Evolutionary conservation across 2,797 vertebrate genomes (phyloP).

Genomic region (Dipus sagitta): DNA sequence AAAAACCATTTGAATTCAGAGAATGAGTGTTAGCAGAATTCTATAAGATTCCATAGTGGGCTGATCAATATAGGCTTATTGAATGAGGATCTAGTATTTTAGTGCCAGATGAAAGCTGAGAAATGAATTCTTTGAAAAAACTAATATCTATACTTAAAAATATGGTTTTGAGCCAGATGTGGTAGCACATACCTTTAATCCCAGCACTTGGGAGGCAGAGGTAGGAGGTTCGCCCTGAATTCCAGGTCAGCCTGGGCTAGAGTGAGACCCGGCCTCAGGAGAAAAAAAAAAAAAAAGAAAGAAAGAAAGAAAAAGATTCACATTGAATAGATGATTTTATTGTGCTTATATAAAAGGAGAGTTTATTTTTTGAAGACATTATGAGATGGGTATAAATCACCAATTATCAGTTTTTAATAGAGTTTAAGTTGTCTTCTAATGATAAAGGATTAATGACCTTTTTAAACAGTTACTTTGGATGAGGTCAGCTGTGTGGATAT

Average conservation of each 20-base stretch:
- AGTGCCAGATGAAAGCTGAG: conserved; percentile 47
- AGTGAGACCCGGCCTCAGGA: too few relatives aligned
- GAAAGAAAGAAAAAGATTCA: not conserved
- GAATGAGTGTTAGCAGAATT: not conserved
- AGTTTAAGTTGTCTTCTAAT: not conserved
- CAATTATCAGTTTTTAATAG: not conserved
- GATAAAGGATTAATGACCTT: conserved; percentile 38
- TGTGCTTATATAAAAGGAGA: conserved; percentile 14
- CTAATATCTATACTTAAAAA: conserved; percentile 57
- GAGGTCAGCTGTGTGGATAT: conserved; percentile 33
- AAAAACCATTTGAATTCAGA: conserved; percentile 29
- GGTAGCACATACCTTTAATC: too few relatives aligned
- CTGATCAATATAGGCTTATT: not conserved
- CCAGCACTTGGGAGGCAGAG: too few relatives aligned
- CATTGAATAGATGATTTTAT: conserved; percentile 9
- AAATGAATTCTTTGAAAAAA: conserved; percentile 39
- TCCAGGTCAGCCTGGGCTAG: too few relatives aligned
- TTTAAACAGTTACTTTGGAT: conserved; percentile 8
- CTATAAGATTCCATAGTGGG: not conserved
- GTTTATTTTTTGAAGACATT: conserved; percentile 35
- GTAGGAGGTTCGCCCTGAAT: too few relatives aligned
- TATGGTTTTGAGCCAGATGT: too few relatives aligned
- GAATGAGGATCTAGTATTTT: not conserved
- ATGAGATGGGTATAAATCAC: not conserved
- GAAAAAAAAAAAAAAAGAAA: not conserved